Conservation (phyloP, 2,888 invertebrate genomes). For the Catocala fraxini region DNA sequence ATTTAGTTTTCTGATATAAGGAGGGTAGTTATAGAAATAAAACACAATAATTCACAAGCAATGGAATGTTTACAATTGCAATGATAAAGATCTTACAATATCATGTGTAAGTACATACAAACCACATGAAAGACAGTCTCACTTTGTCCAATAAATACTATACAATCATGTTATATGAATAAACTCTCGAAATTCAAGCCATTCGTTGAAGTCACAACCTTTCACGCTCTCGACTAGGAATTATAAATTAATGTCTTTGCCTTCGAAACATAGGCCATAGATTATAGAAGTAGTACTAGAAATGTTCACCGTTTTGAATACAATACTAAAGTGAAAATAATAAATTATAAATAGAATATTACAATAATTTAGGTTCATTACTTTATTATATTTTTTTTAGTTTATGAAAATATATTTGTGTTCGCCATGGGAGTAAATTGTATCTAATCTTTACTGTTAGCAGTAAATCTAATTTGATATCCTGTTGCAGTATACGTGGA, state of each 20-base stretch:
- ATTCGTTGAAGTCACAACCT: conserved; percentile 60
- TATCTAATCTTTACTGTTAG: too few relatives aligned
- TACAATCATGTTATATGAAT: conserved; percentile 39
- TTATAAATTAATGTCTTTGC: conserved; percentile 22
- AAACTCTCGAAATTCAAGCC: conserved; percentile 55
- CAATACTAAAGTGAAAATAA: too few relatives aligned
- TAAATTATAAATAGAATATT: too few relatives aligned
- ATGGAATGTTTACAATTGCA: conserved; percentile 86
- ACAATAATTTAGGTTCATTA: too few relatives aligned
- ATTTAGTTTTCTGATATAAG: neutral
- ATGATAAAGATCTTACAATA: conserved; percentile 77
- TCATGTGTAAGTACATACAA: conserved; percentile 71
- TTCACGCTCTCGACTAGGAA: conserved; percentile 28
- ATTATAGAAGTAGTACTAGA: neutral
- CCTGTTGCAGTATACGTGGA: too few relatives aligned
- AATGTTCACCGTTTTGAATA: neutral
- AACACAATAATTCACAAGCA: conserved; percentile 77
- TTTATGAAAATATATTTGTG: too few relatives aligned
- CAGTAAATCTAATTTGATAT: too few relatives aligned
- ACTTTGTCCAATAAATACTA: conserved; percentile 54
- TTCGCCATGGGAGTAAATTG: too few relatives aligned
- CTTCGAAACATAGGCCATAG: conserved; percentile 1
- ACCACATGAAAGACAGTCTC: conserved; percentile 66
- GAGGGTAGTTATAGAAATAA: conserved; percentile 59
- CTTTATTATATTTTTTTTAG: too few relatives aligned